Base-by-base conservation (phyloP, 2,797 vertebrate genomes). In the Todus mexicanus region DNA sequence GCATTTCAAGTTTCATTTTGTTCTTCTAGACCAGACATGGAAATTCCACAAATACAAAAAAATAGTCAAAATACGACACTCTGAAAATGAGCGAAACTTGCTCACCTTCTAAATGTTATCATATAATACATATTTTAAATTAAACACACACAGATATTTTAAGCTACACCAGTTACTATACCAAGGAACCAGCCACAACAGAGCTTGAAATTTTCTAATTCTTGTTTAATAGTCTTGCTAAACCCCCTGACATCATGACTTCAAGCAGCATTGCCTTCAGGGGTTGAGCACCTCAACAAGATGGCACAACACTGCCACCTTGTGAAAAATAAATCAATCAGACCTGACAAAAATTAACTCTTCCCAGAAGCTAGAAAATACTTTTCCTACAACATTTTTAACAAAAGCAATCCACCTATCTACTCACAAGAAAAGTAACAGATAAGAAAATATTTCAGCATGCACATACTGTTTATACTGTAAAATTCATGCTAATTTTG, bases 301-400 rank as follows among this genome's bases (percentile, higher is more conserved):
- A 74, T 12, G 74, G 93, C 64, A 70, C 91, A 94, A 91, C 77
- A 72, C 94, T 90, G 93, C 95, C 97, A 94, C 83, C 96, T 85
- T 82, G 93, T 87, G 95, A 27, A 35, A 70, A 50, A 26, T 26
- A 42, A 79, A 64, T 16, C 6, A 40, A 33, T 4, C 31, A 26
- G 14, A 47, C 37, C 27, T 70, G n/a, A 69, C 20, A 78, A 83
- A 73, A 78, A 15, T 5, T 27, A 27, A 23, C 15, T 37, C 50
- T 11, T 13, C 8, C 15, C 42, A 51, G 25, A 56, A 15, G 42
- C 14, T 20, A 63, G 0, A 33, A 9, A 74, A 51, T 29, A 66
- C 15, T 37, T 85, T 43, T 65, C 53, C 66, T 33, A 17, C 22
- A 38, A 7, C 20, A 45, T 37, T 90, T 91, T 75, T 65, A 77